Evolutionary conservation across 2,888 invertebrate genomes (phyloP).

Genomic region (Sceliomorpha sp.): DNA sequence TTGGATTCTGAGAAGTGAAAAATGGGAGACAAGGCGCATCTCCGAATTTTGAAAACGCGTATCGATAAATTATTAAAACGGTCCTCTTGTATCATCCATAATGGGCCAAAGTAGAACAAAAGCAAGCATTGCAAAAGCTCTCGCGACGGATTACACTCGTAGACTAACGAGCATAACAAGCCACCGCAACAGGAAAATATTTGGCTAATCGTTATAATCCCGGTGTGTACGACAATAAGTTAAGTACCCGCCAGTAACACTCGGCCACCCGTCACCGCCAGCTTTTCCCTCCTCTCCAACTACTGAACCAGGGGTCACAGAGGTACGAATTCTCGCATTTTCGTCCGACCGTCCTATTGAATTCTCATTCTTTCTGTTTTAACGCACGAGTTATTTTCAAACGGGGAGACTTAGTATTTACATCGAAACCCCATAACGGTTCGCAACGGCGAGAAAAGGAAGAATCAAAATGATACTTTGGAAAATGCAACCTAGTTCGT

Average conservation of each 20-base stretch:
- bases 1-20: too few species aligned
- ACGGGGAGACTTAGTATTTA: neutral
- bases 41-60: too few species aligned
- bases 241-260: constrained; percentile 73
- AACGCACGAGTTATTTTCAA: constrained; percentile 30
- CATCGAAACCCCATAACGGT: too few species aligned
- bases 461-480: too few species aligned
- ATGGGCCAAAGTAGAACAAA: constrained; percentile 58
- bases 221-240: constrained; percentile 72
- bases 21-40: too few species aligned
- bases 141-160: constrained; percentile 65
- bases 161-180: constrained; percentile 71
- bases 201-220: constrained; percentile 73
- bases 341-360: constrained; percentile 31
- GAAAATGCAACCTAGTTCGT: too few species aligned
- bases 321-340: constrained; percentile 46
- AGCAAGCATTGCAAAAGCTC: constrained; percentile 61
- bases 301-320: constrained; percentile 34
- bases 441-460: too few species aligned
- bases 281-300: constrained; percentile 44
- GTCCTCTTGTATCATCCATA: neutral
- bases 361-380: constrained; percentile 30
- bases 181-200: constrained; percentile 70
- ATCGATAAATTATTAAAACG: too few species aligned
- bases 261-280: constrained; percentile 70